Evolutionary conservation across 2,113 vertebrate genomes (phyloP).

Genomic region (Hemibates koningsi): DNA sequence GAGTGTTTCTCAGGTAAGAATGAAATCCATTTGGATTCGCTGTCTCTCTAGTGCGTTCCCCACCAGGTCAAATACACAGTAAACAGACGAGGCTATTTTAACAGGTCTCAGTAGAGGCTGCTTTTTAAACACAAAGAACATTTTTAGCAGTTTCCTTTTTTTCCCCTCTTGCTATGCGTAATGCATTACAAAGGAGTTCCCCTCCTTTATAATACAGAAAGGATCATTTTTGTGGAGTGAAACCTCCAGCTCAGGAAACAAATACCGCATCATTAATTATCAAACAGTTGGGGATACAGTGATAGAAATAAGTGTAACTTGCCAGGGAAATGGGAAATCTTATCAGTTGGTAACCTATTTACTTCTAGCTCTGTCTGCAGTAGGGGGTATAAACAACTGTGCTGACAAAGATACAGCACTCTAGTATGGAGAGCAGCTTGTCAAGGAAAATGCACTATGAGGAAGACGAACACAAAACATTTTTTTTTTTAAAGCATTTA

Average conservation of each 20-base stretch:
- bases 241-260: not conserved
- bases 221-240: not conserved
- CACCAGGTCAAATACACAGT: conserved; percentile 29
- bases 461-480: conserved; percentile 20
- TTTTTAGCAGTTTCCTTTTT: conserved; percentile 13
- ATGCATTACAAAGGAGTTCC: not conserved
- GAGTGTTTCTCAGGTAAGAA: conserved; percentile 19
- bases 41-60: conserved; percentile 4
- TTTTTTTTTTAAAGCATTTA: not conserved
- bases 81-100: conserved; percentile 42
- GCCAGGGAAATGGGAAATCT: conserved; percentile 14
- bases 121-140: conserved; percentile 20
- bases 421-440: conserved; percentile 21
- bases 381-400: conserved; percentile 7
- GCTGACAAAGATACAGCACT: conserved; percentile 51
- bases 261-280: conserved; percentile 45
- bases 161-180: not conserved
- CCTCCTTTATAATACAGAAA: not conserved
- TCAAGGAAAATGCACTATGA: conserved; percentile 19
- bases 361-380: conserved; percentile 15
- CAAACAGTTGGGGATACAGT: not conserved
- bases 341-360: conserved; percentile 52
- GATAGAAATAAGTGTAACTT: not conserved
- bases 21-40: conserved; percentile 16
- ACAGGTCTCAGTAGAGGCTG: conserved; percentile 23